These are phyloP conservation scores for Megaleporinus macrocephalus DNA, from an alignment of 2,113 vertebrate species.

Conservation along the genomic window DNA sequence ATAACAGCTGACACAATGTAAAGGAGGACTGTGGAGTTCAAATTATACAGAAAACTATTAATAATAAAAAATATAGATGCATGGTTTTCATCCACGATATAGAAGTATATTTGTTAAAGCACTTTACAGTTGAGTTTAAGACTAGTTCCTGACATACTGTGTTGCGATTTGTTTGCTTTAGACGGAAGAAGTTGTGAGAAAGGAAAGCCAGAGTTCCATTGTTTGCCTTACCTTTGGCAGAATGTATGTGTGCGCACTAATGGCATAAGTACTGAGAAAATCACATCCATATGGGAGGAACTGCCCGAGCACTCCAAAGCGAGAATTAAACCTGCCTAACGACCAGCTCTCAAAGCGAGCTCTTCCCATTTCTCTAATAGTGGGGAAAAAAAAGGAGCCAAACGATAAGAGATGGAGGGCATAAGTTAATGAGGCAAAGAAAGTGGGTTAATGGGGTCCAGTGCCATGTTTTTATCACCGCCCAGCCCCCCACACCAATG, in stretches of 20 bases:
- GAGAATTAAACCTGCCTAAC: conserved; percentile 27
- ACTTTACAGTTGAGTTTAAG: neutral
- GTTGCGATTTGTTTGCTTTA: conserved; percentile 57
- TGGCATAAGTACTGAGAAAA: conserved; percentile 61
- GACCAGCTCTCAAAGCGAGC: conserved; percentile 17
- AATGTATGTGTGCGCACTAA: conserved; percentile 68
- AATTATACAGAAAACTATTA: no score
- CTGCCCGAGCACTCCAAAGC: conserved; percentile 45
- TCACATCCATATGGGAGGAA: conserved; percentile 71
- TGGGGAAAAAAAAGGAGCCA: conserved; percentile 12
- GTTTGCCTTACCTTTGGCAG: conserved; percentile 72
- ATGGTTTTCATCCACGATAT: no score
- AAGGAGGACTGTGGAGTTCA: no score
- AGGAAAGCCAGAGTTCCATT: conserved; percentile 69
- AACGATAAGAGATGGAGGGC: conserved; percentile 1
- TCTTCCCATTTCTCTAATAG: neutral
- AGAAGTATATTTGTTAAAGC: neutral
- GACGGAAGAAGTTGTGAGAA: conserved; percentile 68
- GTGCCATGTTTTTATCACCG: neutral
- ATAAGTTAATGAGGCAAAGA: neutral
- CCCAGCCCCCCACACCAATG: no score
- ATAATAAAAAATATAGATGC: no score
- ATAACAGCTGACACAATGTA: no score
- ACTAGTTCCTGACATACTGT: conserved; percentile 20
- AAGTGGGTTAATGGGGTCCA: conserved; percentile 14